Percentiles rank a stretch among this genome's conserved stretches.
phyloP scores from a whole-genome alignment of 2,797 vertebrate genomes.

The Otolemur crassicaudatus region DNA sequence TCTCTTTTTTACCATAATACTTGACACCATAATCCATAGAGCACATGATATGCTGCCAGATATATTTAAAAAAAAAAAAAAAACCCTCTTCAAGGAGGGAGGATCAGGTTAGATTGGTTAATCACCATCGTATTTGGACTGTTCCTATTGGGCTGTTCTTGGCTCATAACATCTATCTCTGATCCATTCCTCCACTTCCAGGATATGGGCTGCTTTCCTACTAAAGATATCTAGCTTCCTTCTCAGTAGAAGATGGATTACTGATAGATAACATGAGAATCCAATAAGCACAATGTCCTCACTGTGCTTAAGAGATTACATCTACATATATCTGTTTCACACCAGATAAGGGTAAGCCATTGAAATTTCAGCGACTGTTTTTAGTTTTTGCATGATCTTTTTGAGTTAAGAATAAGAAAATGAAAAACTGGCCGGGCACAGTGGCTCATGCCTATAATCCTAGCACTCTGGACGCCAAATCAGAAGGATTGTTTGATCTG shows the following conservation, averaged over 20 bases:
- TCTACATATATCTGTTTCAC: neutral
- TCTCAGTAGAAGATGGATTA: neutral
- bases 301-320: neutral
- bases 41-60: neutral
- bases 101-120: neutral
- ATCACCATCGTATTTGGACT: neutral
- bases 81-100: neutral
- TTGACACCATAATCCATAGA: neutral
- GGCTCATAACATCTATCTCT: neutral
- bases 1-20: neutral
- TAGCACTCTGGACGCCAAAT: neutral
- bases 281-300: neutral
- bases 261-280: neutral
- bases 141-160: neutral
- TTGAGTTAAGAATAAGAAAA: conserved; percentile 27
- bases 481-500: neutral
- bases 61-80: neutral
- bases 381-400: conserved; percentile 53
- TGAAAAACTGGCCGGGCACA: neutral
- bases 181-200: neutral
- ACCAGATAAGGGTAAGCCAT: neutral
- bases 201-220: neutral
- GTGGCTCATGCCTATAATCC: neutral
- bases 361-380: conserved; percentile 11
- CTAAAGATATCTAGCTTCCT: neutral